Base-by-base conservation (phyloP, 2,888 invertebrate genomes). In the Amiota communis region DNA sequence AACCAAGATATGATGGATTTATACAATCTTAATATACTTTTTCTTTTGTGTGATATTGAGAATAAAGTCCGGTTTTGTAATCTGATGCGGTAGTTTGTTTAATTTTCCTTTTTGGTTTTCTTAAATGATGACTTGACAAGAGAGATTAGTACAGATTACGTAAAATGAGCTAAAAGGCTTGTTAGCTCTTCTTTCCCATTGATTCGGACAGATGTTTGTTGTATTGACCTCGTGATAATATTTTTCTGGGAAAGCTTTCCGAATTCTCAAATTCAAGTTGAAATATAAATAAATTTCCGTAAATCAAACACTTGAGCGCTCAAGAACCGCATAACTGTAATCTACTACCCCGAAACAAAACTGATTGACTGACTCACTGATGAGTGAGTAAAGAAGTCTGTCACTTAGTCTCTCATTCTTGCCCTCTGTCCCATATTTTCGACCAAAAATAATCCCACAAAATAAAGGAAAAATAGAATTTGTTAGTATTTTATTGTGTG, bases 191-290 rank as follows among this genome's bases (percentile, higher is more conserved):
- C 6, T 63, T 46, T 11, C 46, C 12, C 12, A n/a, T n/a, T 53
- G 6, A n/a, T n/a, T 3, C 4, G 36, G 53, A n/a, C 53, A 53
- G 53, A 12, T 53, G 53, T 81, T 82, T 64, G 47, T 20, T 23
- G 51, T 48, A 64, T 63, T 53, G 57, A 46, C 67, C 75, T 72
- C 72, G 71, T 53, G 61, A 70, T 77, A 57, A 77, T 49, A 79
- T 80, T 82, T n/a, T 83, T 83, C 83, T 83, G 83, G 83, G 83
- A 85, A 83, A 85, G 85, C 83, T 83, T 78, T 77, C 57, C 15
- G 9, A 13, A 49, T n/a, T 11, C 11, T 17, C 17, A 11, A 20
- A 9, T 12, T 23, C 47, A n/a, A 17, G 64, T 49, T 57, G 69
- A n/a, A 57, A 70, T 57, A 70, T 59, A 70, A 57, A 57, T 65